Base-by-base conservation (phyloP, 2,797 vertebrate species). In the Hyperoplus immaculatus region DNA sequence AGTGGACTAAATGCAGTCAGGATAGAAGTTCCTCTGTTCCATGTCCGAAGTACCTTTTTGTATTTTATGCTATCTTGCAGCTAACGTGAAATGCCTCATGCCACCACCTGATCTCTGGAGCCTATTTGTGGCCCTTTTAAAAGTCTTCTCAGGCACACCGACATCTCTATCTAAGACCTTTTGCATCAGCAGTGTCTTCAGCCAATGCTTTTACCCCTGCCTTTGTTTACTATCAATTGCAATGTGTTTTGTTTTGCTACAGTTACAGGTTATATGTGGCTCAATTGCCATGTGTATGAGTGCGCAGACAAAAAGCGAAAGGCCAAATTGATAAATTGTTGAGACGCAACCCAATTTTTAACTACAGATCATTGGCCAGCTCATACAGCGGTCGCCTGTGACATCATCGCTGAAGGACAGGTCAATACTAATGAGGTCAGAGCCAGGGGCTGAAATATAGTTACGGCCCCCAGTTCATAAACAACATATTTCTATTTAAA, bases 341-440 rank as follows among this genome's bases (percentile, higher is more conserved):
- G 69, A 61, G 46, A 75, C 81, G 76, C 71, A 86, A 89, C 73
- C 70, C 80, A 83, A 84, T 84, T 81, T 29, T 77, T 50, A 70
- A 82, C 81, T 75, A 77, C 56, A 64, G 74, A 88, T 85, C 82
- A 77, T 83, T 88, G 88, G 83, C 78, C 82, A 63, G 68, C 73
- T 50, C 29, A 29, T 38, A 62, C 77, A 82, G 77, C 80, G 77
- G 83, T 87, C 81, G 84, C 69, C 82, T 85, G 77, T 92, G 91
- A 92, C 91, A 90, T 94, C 92, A 93, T 87, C 85, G 82, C 47
- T 60, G 66, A 79, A 81, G 84, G 85, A 90, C 88, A 91, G 91
- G 91, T 96, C 95, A 92, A 95, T 95, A 95, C 94, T 94, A 95
- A 96, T 91, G 83, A 92, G 91, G 91, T 95, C 90, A 93, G 79